These are phyloP conservation scores for Xerus rutilus DNA, from an alignment of 2,797 vertebrate species.

Conservation along the genomic window DNA sequence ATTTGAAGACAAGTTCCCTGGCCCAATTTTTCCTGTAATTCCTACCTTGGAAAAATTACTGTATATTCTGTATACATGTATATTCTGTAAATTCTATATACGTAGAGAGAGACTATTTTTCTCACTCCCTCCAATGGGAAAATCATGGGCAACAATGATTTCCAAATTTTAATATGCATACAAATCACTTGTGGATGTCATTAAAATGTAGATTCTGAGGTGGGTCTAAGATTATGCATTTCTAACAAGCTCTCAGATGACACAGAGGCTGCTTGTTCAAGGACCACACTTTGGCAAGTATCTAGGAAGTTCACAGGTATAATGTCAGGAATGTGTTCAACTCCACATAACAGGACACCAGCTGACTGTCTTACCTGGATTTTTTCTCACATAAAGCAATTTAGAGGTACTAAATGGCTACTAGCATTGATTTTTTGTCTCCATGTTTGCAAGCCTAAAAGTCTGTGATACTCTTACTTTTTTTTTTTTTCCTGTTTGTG, in stretches of 20 bases:
- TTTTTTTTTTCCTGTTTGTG: neutral
- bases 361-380: neutral
- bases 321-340: neutral
- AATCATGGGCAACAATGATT: neutral
- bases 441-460: neutral
- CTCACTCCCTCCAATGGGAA: neutral
- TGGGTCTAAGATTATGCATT: neutral
- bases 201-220: constrained; percentile 20
- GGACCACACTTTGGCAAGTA: neutral
- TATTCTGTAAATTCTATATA: no score
- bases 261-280: neutral
- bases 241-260: neutral
- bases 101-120: neutral
- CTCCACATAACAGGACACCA: neutral
- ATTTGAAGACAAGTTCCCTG: neutral
- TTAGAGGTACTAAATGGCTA: neutral
- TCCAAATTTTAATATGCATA: neutral
- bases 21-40: neutral
- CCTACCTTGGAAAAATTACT: constrained; percentile 44
- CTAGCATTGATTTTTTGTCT: neutral
- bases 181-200: neutral
- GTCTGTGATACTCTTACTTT: neutral
- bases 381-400: neutral
- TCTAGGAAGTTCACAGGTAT: neutral
- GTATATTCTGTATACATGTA: no score